phyloP scores from a whole-genome alignment of 2,113 vertebrate species.

The Daboia siamensis region DNA sequence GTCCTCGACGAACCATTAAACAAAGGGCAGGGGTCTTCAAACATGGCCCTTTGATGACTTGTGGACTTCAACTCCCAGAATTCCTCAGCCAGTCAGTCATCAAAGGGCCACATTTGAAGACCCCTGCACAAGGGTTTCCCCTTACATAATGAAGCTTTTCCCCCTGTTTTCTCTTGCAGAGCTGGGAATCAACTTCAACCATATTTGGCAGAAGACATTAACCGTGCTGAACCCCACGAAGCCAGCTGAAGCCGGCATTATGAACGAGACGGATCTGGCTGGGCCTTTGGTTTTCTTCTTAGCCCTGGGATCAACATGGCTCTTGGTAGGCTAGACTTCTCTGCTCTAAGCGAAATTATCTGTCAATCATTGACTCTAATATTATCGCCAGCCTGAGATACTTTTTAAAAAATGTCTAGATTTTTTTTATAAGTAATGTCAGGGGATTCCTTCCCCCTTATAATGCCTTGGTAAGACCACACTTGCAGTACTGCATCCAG shows the following conservation, averaged over 20 bases:
- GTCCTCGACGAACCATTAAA: too few relatives aligned
- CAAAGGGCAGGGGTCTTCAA: too few relatives aligned
- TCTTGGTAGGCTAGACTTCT: conserved; percentile 72
- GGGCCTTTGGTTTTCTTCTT: conserved; percentile 84
- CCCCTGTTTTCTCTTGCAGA: conserved; percentile 69
- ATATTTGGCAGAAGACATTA: conserved; percentile 90
- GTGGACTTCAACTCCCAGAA: too few relatives aligned
- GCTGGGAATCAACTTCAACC: conserved; percentile 88
- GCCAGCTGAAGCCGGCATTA: conserved; percentile 87
- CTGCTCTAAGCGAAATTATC: background rate
- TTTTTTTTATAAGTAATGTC: background rate
- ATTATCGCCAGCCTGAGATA: background rate
- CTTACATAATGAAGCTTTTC: conserved; percentile 10
- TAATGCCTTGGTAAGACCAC: background rate
- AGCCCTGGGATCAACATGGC: conserved; percentile 76
- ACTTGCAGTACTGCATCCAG: background rate
- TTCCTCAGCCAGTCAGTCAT: too few relatives aligned
- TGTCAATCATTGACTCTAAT: background rate
- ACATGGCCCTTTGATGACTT: too few relatives aligned
- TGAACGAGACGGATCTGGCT: conserved; percentile 86
- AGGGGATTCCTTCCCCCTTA: background rate
- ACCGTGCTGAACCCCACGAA: conserved; percentile 86
- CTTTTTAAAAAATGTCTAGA: background rate
- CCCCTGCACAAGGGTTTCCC: background rate
- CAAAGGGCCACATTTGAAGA: too few relatives aligned